These are phyloP conservation scores for Lycocerus yunnanus DNA, from an alignment of 2,888 invertebrate genomes.

Conservation along the genomic window DNA sequence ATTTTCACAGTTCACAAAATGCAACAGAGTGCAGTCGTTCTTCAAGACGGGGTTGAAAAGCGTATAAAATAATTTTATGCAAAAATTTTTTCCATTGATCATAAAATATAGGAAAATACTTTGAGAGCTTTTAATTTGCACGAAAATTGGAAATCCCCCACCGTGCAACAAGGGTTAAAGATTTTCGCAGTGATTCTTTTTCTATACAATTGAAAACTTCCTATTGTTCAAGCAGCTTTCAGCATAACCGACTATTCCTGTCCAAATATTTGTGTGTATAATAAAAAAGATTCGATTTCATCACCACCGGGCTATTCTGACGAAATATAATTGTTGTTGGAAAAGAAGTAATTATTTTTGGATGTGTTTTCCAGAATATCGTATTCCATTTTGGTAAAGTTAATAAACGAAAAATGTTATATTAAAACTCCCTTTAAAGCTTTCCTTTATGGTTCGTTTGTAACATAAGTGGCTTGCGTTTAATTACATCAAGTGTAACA, in stretches of 20 bases:
- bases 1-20: no score
- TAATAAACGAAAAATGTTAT: neutral
- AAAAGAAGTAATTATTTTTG: neutral
- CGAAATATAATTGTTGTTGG: neutral
- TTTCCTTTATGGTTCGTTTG: neutral
- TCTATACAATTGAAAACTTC: neutral
- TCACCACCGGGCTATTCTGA: neutral
- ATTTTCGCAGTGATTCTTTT: neutral
- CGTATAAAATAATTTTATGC: no score
- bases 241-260: neutral
- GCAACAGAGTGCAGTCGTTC: no score
- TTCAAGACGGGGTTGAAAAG: no score
- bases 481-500: neutral
- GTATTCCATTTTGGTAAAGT: neutral
- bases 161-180: neutral
- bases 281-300: neutral
- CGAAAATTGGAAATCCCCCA: neutral
- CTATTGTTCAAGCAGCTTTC: neutral
- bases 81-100: neutral
- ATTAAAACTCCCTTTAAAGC: neutral
- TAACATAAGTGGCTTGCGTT: neutral
- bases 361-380: no score
- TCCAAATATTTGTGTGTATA: neutral
- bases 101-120: neutral
- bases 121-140: neutral